Evolutionary conservation across 2,888 invertebrate species (phyloP).

Genomic region (Ophioninae sp.): DNA sequence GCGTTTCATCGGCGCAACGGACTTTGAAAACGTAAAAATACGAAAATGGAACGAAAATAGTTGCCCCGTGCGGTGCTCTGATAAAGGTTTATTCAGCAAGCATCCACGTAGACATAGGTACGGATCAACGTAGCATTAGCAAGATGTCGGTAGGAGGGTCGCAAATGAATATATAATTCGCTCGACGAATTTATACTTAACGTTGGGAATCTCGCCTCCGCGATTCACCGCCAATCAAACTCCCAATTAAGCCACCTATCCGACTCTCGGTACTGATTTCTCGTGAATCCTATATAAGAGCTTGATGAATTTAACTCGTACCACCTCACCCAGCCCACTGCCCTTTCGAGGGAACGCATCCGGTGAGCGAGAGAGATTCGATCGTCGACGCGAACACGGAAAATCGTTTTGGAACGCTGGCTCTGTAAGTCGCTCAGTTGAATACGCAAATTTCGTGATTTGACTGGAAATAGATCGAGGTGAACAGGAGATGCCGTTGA

Average conservation of each 20-base stretch:
- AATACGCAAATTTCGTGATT: slow-evolving; percentile 20
- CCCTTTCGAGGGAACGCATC: not conserved
- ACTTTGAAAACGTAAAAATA: too few relatives aligned
- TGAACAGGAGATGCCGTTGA: not conserved
- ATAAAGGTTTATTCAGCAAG: slow-evolving; percentile 18
- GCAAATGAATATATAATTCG: slow-evolving; percentile 40
- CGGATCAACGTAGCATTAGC: slow-evolving; percentile 10
- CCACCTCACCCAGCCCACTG: not conserved
- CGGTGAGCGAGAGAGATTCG: slow-evolving; percentile 19
- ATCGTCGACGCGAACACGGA: slow-evolving; percentile 48
- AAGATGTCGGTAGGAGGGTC: slow-evolving; percentile 1
- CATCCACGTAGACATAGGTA: not conserved
- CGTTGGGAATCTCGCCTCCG: slow-evolving; percentile 34
- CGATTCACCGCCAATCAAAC: slow-evolving; percentile 58
- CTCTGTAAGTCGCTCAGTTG: slow-evolving; percentile 13
- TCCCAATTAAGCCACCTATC: slow-evolving; percentile 58
- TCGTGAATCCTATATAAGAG: slow-evolving; percentile 35
- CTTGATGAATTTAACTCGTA: slow-evolving; percentile 48
- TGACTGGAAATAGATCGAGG: slow-evolving; percentile 27
- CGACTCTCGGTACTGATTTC: slow-evolving; percentile 32
- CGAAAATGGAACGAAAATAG: too few relatives aligned
- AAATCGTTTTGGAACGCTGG: slow-evolving; percentile 47
- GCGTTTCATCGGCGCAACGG: slow-evolving; percentile 13
- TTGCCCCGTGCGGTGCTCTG: not conserved
- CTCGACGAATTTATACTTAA: slow-evolving; percentile 48